Base-by-base conservation (phyloP, 2,797 vertebrate species). In the Margarornis squamiger region DNA sequence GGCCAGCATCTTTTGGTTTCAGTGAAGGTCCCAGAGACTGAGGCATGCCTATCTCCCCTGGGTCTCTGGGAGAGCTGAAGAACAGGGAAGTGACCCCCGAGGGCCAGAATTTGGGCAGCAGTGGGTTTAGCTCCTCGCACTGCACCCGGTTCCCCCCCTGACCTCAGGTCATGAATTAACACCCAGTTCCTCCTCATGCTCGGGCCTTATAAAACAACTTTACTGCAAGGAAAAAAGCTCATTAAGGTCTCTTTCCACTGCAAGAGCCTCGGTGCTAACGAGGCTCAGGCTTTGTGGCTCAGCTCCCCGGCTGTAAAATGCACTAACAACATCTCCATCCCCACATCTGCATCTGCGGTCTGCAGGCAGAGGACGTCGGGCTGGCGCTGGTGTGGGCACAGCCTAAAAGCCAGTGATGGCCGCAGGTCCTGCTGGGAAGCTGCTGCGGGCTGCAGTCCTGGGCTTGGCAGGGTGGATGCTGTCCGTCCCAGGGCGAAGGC, bases 211-310 rank as follows among this genome's bases (percentile, higher is more conserved):
- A 71, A 86, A 90, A 49, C 34, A 77, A 74, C 55, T 89, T 93
- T 51, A 89, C 41, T 27, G 67, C 51, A 6, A 88, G 73, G 59
- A 26, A 83, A 65, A 73, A 67, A 71, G 30, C 92, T 94, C 82
- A 20, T 94, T 83, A 90, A 85, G 71, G 55, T 55, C 86, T 46
- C 58, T 89, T 96, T 82, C 59, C 51, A 24, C 65, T 29, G 30
- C 1, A 3, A 75, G 71, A 62, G 30, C 55, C 58, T 62, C 10
- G 0, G 78, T 10, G 65, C 80, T 92, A 93, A 88, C 7, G 16
- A 86, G 83, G 17, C 59, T 89, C 74, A 79, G 96, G 12, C 80
- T 65, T 76, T 46, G 30, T 67, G 88, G 68, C 73, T 93, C 73
- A 52, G 65, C 62, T 95, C 76, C 78, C 67, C 4, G 4, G 75